Conservation (phyloP, 2,888 invertebrate genomes). For the Polymixis lichenea region DNA sequence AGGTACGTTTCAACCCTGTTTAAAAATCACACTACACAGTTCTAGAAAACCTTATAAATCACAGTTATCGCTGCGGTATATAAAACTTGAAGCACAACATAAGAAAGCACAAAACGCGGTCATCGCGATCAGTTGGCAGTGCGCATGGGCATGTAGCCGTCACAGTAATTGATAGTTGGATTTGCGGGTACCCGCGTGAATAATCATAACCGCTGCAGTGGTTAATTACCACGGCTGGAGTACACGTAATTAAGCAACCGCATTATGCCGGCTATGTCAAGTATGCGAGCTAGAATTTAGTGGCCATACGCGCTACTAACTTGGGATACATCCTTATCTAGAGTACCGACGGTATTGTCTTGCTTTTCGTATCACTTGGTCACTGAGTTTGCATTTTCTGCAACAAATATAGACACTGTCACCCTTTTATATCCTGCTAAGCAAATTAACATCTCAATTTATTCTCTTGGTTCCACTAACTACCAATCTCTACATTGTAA, state of each 20-base stretch:
- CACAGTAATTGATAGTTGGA: constrained; percentile 83
- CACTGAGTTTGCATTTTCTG: constrained; percentile 29
- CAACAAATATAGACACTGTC: constrained; percentile 33
- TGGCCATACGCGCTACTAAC: constrained; percentile 25
- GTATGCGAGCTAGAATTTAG: constrained; percentile 36
- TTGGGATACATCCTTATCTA: constrained; percentile 50
- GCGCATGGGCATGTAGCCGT: constrained; percentile 77
- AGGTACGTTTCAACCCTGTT: background rate
- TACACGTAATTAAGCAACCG: constrained; percentile 77
- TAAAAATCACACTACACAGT: constrained; percentile 12
- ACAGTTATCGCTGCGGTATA: constrained; percentile 36
- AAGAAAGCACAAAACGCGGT: constrained; percentile 61
- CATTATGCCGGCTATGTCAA: constrained; percentile 71
- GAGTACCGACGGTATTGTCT: constrained; percentile 36
- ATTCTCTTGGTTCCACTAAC: constrained; percentile 35
- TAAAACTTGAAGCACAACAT: constrained; percentile 36
- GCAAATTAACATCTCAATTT: constrained; percentile 52
- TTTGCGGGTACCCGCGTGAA: constrained; percentile 83
- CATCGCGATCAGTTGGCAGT: constrained; percentile 56
- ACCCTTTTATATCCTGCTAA: constrained; percentile 35
- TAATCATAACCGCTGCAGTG: constrained; percentile 82
- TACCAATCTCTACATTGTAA: constrained; percentile 24
- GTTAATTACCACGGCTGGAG: constrained; percentile 81
- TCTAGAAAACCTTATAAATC: constrained; percentile 37
- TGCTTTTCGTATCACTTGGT: constrained; percentile 6